phyloP scores from a whole-genome alignment of 1,140 invertebrate genomes.

The Ceratosolen fusciceps region DNA sequence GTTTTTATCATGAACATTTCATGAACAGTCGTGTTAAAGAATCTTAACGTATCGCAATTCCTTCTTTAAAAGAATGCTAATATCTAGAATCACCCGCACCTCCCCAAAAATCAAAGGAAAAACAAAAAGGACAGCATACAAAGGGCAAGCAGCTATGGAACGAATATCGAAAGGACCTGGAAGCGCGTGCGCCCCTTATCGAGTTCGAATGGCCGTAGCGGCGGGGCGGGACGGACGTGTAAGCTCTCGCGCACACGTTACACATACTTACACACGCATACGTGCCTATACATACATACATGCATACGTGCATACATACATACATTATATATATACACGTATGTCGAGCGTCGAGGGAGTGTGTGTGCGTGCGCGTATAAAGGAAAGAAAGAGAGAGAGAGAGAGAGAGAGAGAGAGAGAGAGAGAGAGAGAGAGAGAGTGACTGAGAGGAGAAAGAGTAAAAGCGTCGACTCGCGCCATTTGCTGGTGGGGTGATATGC shows the following conservation, averaged over 20 bases:
- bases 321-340: no score
- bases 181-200: constrained; percentile 53
- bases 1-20: no score
- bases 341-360: no score
- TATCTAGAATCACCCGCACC: neutral
- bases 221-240: neutral
- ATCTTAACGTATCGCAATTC: no score
- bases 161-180: constrained; percentile 54
- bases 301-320: no score
- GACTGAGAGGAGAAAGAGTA: constrained; percentile 19
- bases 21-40: no score
- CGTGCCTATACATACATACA: neutral
- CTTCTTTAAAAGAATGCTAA: neutral
- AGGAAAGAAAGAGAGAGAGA: no score
- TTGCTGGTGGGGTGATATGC: constrained; percentile 24
- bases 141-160: constrained; percentile 1
- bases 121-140: constrained; percentile 1
- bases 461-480: constrained; percentile 32
- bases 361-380: no score
- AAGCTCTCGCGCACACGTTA: neutral
- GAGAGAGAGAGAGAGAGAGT: neutral
- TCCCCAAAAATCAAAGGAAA: constrained; percentile 15
- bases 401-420: constrained; percentile 28
- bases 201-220: constrained; percentile 11
- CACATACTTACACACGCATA: neutral